A percentile compares a stretch with the other conserved stretches of the same genome.
Conservation (phyloP, 23 tunicate species). For the Halocynthia roretzi region DNA sequence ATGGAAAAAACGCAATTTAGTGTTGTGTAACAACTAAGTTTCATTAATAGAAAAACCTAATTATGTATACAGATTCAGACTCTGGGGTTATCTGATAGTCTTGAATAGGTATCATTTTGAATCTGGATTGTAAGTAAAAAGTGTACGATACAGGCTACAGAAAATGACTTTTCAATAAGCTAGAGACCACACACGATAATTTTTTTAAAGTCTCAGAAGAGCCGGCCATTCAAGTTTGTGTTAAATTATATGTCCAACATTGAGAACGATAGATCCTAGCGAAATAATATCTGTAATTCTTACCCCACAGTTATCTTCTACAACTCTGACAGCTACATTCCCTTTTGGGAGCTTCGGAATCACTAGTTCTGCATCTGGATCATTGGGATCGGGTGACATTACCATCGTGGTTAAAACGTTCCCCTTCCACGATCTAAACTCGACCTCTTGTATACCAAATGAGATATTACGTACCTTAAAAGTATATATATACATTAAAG, state of each 20-base stretch:
- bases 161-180: neutral
- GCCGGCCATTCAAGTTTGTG: neutral
- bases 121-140: too few relatives aligned
- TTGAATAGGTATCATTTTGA: too few relatives aligned
- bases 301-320: slow-evolving; percentile 9
- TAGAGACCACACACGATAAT: neutral
- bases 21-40: too few relatives aligned
- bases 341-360: neutral
- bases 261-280: neutral
- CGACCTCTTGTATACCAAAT: neutral
- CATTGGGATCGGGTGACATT: neutral
- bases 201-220: neutral
- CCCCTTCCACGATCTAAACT: neutral
- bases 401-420: neutral
- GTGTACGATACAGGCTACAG: too few relatives aligned
- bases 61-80: too few relatives aligned
- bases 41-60: too few relatives aligned
- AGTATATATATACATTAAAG: too few relatives aligned
- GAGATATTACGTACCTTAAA: neutral
- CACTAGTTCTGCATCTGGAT: too few relatives aligned
- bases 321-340: neutral
- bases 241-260: neutral
- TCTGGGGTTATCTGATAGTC: too few relatives aligned
- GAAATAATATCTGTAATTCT: too few relatives aligned
- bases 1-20: too few relatives aligned